phyloP scores from a whole-genome alignment of 2,797 vertebrate species.

The Acipenser oxyrinchus region DNA sequence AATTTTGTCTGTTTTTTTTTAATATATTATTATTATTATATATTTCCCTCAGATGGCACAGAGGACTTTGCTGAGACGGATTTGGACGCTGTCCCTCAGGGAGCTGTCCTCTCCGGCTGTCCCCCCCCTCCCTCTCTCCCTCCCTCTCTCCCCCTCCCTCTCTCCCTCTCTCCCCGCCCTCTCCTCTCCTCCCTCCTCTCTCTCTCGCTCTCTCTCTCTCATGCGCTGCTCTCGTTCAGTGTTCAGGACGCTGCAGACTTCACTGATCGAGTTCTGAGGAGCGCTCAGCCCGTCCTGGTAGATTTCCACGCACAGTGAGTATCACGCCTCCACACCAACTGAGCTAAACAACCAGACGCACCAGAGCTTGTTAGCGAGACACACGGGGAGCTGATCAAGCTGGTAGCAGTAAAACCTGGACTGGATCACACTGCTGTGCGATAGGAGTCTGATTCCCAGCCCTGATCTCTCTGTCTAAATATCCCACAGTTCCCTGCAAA shows the following conservation, averaged over 20 bases:
- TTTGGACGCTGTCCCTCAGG: conserved; percentile 49
- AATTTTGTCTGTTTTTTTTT: too few relatives aligned
- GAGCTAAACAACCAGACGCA: not conserved
- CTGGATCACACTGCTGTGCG: too few relatives aligned
- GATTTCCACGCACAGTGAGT: conserved; percentile 96
- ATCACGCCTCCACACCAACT: not conserved
- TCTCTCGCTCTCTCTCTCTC: conserved; percentile 41
- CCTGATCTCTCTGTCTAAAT: too few relatives aligned
- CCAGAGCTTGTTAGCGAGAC: too few relatives aligned
- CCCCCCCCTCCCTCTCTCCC: conserved; percentile 26
- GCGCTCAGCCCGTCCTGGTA: conserved; percentile 75
- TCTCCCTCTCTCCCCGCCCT: conserved; percentile 21
- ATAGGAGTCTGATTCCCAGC: too few relatives aligned
- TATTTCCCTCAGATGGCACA: conserved; percentile 69
- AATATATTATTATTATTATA: not conserved
- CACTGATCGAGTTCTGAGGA: conserved; percentile 85
- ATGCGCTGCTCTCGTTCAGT: conserved; percentile 66
- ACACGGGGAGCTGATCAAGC: too few relatives aligned
- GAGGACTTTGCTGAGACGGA: conserved; percentile 59
- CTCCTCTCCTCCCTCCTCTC: conserved; percentile 22
- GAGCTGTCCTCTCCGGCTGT: conserved; percentile 25
- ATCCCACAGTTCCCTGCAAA: too few relatives aligned
- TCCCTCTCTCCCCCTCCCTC: conserved; percentile 22
- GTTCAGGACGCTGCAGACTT: conserved; percentile 88
- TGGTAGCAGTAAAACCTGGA: too few relatives aligned